Evolutionary conservation across 2,113 vertebrate species (phyloP), one percentile per base, ranked within the genome.

Genomic region (Nymphicus hollandicus): DNA sequence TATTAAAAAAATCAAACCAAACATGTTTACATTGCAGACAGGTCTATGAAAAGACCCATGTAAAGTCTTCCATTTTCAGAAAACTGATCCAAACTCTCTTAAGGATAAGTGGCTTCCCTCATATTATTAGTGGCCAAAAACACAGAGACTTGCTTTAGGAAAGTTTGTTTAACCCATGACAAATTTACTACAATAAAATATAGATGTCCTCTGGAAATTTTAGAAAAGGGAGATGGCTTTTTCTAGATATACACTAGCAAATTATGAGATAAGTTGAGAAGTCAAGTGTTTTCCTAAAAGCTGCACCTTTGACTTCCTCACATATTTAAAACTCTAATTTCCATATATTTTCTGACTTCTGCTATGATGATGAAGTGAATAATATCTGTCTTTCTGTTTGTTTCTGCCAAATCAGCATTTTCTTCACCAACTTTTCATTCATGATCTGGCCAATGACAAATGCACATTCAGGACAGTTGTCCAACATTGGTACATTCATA

Each of bases 161-260:
- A 11, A 73, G 28, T 94, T 96, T 89, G 39, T 92, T 93, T 95
- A 88, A 78, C 35, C 33, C 64, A 46, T 50, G 56, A 91, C 37
- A 82, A 85, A 90, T 86, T n/a, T 76, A 16, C 43, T 86, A 20
- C 39, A 58, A 79, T 95, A 92, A 96, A 97, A 91, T 93, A 93
- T 77, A 19, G 12, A 82, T 41, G 50, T 64, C 46, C 37, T 81
- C 41, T 60, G 12, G 24, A 93, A 88, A 29, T 52, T 86, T 94
- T 88, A 82, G 35, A 19, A 25, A 53, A 22, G 50, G 39, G 46
- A 89, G 7, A 63, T 73, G 13, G 1, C 44, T 93, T 96, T 94
- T 93, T 81, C 52, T 66, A 70, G 8, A 82, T 64, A 27, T 66
- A 84, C 22, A 39, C 25, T 66, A 56, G 46, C 43, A 81, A 81